phyloP scores from a whole-genome alignment of 1,140 invertebrate genomes.

The Aleiodes sp. region DNA sequence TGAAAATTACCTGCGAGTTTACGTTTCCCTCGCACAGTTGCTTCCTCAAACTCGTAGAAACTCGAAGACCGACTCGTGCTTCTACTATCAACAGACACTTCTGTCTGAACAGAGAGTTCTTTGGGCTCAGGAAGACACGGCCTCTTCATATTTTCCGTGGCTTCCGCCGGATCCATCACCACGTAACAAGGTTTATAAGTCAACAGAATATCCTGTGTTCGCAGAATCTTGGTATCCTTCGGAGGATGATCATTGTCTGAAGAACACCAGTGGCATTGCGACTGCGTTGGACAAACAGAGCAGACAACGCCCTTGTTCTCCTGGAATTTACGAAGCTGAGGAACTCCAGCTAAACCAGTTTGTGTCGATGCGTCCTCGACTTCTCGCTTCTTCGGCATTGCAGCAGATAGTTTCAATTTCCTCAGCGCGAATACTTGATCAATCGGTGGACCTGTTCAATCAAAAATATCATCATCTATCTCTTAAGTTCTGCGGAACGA shows the following conservation, averaged over 20 bases:
- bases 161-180: not conserved
- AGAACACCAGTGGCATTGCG: constrained; percentile 32
- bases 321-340: constrained; percentile 33
- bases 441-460: constrained; percentile 22
- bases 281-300: constrained; percentile 33
- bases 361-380: constrained; percentile 37
- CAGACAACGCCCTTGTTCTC: constrained; percentile 30
- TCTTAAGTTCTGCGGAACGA: too few species aligned
- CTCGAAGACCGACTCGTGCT: not conserved
- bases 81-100: not conserved
- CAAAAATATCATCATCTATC: too few species aligned
- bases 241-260: not conserved
- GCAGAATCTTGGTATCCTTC: constrained; percentile 25
- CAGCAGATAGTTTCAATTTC: constrained; percentile 33
- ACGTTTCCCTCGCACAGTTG: not conserved
- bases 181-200: constrained; percentile 43
- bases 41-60: not conserved
- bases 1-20: not conserved
- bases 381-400: constrained; percentile 33
- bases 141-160: not conserved
- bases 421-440: constrained; percentile 35
- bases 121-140: not conserved
- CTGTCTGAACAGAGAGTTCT: not conserved
- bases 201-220: constrained; percentile 44
- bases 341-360: constrained; percentile 40